Evolutionary conservation across 2,888 invertebrate genomes (phyloP), one percentile per base, ranked within the genome.

Genomic region (Venusia cambrica): DNA sequence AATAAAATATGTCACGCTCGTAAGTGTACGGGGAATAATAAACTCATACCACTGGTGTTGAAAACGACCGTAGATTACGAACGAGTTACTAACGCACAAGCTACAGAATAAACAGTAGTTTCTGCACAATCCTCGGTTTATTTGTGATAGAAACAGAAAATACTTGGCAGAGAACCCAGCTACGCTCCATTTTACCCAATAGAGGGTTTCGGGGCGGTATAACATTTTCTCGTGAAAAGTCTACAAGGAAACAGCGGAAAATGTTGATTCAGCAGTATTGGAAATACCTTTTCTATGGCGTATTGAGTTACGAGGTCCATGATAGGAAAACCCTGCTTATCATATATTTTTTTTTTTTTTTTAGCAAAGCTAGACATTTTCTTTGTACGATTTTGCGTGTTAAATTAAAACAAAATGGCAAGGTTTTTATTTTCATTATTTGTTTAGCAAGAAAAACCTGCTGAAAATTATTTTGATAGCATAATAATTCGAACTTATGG

Each of bases 141-240:
- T 62, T 57, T 53, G 55, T 56, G 57, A 62, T 61, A 50, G 55
- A 54, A 64, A 60, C 61, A 57, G 60, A 62, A 64, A 67, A 62
- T 69, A 59, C 57, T 65, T 60, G 62, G 62, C 64, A 60, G 56
- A 54, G 45, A 52, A 51, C 57, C 58, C 37, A 22, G 40, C 43
- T 42, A 48, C 42, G 32, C 45, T 41, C 38, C 43, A 48, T 45
- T 48, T 46, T 48, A 41, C 45, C 45, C 44, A 22, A 40, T 32
- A 34, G 47, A 48, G 52, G 44, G 46, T 48, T 48, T 50, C 43
- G 48, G 43, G 44, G 48, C 47, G 34, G 50, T 45, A 51, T 51
- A 46, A 48, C 48, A 48, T 44, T 39, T 40, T 45, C 45, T 51
- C 48, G 43, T 45, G 50, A 44, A 48, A 48, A 50, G 39, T 51